These are phyloP conservation scores for Hippocampus barbouri DNA, from an alignment of 2,113 vertebrate species.

Conservation along the genomic window DNA sequence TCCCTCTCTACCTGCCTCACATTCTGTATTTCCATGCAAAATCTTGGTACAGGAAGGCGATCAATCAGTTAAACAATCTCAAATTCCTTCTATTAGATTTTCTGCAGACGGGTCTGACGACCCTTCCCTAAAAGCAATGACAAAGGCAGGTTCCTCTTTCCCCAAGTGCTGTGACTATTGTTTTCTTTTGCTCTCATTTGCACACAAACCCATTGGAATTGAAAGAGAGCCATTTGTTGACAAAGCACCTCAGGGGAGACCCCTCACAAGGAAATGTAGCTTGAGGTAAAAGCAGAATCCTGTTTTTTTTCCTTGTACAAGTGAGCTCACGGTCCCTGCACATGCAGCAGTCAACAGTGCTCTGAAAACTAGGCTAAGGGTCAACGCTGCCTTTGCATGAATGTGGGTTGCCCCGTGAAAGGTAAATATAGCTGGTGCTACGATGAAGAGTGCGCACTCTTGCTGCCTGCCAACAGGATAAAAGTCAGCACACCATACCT, in stretches of 20 bases:
- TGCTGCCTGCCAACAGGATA: background rate
- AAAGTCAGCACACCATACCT: conserved; percentile 7
- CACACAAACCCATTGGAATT: conserved; percentile 13
- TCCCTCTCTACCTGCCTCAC: too few relatives aligned
- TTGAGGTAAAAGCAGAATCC: conserved; percentile 9
- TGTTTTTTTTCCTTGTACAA: conserved; percentile 1
- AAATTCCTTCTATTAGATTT: background rate
- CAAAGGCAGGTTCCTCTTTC: conserved; percentile 3
- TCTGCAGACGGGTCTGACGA: background rate
- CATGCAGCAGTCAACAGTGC: conserved; percentile 27
- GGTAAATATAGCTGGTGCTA: conserved; percentile 59
- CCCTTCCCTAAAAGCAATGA: background rate
- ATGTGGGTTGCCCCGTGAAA: conserved; percentile 59
- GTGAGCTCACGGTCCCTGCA: conserved; percentile 22
- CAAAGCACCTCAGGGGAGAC: background rate
- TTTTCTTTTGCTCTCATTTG: conserved; percentile 1
- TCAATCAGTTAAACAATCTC: background rate
- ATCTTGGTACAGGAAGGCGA: background rate
- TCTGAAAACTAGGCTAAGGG: conserved; percentile 67
- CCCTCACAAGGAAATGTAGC: background rate
- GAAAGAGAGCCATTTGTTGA: conserved; percentile 11
- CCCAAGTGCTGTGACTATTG: background rate
- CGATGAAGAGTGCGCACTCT: conserved; percentile 16
- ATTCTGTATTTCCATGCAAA: too few relatives aligned
- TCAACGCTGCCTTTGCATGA: conserved; percentile 52